Evolutionary conservation across 2,113 vertebrate genomes (phyloP), one percentile per base, ranked within the genome.

Genomic region (Lipophrys pholis): DNA sequence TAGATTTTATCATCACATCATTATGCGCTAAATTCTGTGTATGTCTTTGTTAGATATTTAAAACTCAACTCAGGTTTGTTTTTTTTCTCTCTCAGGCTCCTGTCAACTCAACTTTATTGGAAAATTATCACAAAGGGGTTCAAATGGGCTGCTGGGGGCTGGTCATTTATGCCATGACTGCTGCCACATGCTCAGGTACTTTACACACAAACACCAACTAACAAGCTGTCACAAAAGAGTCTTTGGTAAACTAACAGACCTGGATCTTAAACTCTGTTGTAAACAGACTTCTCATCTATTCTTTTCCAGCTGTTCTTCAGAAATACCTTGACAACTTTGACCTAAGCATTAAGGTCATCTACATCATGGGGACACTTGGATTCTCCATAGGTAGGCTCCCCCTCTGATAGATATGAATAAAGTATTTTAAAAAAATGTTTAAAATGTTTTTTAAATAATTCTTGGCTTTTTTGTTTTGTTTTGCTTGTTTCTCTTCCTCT

Each of bases 131-230:
- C 3, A 93, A 80, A 7, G 98, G 98, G 0, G 97, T 99, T 63
- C 97, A 99, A 92, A 99, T 98, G 96, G 98, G 97, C 10, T 99
- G 97, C 83, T 98, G 98, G 98, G 98, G 97, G 0, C 90, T 99
- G 78, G 97, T 97, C n/a, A 96, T 98, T 45, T 99, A 99, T 11
- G 97, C 98, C 56, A 91, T 97, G 85, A 99, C 97, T 2, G 96
- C 96, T 63, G 97, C 98, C 0, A 91, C 95, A 39, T 99, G 97
- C 87, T 99, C 98, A 89, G 97, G 97, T 98, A 85, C 55, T 51
- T 30, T 50, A 8, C 53, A 46, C 17, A 58, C n/a, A 38, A 3
- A 1, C 15, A 54, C 58, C 6, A 16, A 14, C 6, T 10, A 12
- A 16, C 30, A 11, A 9, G 4, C 21, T 30, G 21, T 30, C 2